Conservation (phyloP, 2,113 vertebrate species). For the Catharus fuscescens region DNA sequence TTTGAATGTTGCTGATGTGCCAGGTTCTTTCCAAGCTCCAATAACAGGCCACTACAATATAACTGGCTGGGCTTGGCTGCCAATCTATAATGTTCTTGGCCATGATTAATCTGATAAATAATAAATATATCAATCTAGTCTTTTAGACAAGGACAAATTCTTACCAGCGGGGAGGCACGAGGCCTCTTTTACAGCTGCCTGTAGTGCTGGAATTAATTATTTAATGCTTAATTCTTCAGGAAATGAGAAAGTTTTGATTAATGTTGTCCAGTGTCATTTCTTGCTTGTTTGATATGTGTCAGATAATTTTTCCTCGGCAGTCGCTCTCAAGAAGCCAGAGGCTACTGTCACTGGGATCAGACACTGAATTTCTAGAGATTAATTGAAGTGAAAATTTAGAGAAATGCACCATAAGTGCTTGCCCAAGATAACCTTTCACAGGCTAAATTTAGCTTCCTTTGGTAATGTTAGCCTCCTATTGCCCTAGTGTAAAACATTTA, state of each 20-base stretch:
- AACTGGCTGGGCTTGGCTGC: constrained; percentile 79
- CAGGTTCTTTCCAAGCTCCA: constrained; percentile 50
- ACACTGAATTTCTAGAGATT: constrained; percentile 89
- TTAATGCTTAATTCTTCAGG: constrained; percentile 99
- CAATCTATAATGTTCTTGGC: constrained; percentile 89
- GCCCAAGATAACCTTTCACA: constrained; percentile 77
- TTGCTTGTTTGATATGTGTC: constrained; percentile 97
- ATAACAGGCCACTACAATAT: constrained; percentile 65
- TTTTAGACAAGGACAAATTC: constrained; percentile 99
- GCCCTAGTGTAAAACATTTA: constrained; percentile 68
- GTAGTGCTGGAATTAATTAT: constrained; percentile 98
- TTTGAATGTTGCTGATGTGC: constrained; percentile 56
- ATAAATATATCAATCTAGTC: constrained; percentile 99
- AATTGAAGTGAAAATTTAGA: constrained; percentile 91
- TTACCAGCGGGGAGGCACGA: constrained; percentile 94
- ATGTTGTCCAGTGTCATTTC: constrained; percentile 92
- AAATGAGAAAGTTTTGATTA: constrained; percentile 99
- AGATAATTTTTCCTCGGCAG: constrained; percentile 86
- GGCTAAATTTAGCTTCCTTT: constrained; percentile 75
- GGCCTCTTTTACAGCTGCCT: constrained; percentile 92
- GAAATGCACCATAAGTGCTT: constrained; percentile 73
- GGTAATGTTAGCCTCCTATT: constrained; percentile 75
- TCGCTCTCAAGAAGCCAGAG: constrained; percentile 88
- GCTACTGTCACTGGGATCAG: constrained; percentile 90
- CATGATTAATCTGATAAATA: constrained; percentile 99